Percentiles rank a stretch among this genome's conserved stretches.
Evolutionary conservation across 1,140 invertebrate genomes (phyloP).

Genomic region (Phthorimaea operculella): DNA sequence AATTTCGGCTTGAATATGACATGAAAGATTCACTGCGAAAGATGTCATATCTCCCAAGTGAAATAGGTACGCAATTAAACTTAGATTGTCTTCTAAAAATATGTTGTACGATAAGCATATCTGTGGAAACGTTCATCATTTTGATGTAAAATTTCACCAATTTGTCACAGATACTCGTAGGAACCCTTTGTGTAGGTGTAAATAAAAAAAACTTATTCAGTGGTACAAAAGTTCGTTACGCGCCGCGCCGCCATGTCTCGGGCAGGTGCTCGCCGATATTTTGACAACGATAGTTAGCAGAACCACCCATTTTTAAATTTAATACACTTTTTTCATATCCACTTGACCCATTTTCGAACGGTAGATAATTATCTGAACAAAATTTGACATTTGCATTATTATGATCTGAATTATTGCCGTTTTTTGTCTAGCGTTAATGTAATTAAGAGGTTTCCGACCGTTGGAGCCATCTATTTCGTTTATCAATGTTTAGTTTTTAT

Average conservation of each 20-base stretch:
- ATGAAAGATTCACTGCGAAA: too few species aligned
- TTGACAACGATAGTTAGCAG: conserved; percentile 63
- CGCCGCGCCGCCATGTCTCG: conserved; percentile 45
- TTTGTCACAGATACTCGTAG: too few species aligned
- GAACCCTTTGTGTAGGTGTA: too few species aligned
- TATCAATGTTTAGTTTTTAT: too few species aligned
- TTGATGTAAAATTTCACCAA: too few species aligned
- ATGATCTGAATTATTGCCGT: conserved; percentile 17
- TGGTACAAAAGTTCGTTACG: conserved; percentile 39
- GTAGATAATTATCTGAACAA: conserved; percentile 39
- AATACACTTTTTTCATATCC: conserved; percentile 38
- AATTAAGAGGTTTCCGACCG: conserved; percentile 10
- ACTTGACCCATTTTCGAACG: conserved; percentile 46
- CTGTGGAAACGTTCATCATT: too few species aligned
- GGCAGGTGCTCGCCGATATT: conserved; percentile 60
- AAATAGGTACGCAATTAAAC: too few species aligned
- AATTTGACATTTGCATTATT: conserved; percentile 38
- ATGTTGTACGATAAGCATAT: too few species aligned
- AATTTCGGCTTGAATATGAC: too few species aligned
- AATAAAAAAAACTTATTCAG: too few species aligned
- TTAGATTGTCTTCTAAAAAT: too few species aligned
- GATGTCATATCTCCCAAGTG: too few species aligned
- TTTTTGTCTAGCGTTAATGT: conserved; percentile 13
- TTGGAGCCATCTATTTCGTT: not conserved
- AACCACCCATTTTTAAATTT: conserved; percentile 51